phyloP scores from a whole-genome alignment of 2,888 invertebrate species.

The Temnothorax rugatulus region DNA sequence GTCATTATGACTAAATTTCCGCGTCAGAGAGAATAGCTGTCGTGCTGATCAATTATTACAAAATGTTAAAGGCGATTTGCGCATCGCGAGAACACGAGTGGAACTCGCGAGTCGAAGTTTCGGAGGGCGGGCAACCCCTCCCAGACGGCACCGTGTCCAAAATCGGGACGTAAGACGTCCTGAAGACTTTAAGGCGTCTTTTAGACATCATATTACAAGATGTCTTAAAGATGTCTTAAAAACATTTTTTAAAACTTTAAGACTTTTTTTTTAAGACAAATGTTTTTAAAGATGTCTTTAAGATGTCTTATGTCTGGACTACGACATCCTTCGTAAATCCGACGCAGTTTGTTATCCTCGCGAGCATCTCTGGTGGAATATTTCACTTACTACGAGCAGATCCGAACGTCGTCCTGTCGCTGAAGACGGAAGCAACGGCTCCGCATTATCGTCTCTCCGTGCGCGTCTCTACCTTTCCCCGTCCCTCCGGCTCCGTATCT shows the following conservation, averaged over 20 bases:
- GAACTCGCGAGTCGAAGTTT: neutral
- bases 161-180: too few relatives aligned
- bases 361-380: neutral
- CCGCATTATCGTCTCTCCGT: slow-evolving; percentile 75
- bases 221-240: too few relatives aligned
- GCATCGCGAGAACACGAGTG: neutral
- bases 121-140: neutral
- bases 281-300: too few relatives aligned
- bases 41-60: neutral
- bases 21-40: neutral
- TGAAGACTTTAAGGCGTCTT: too few relatives aligned
- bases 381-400: slow-evolving; percentile 77
- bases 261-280: too few relatives aligned
- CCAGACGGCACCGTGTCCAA: too few relatives aligned
- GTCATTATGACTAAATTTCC: neutral
- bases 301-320: too few relatives aligned
- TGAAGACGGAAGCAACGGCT: slow-evolving; percentile 72
- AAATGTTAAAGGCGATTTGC: neutral
- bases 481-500: slow-evolving; percentile 4
- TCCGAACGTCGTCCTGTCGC: slow-evolving; percentile 71
- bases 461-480: neutral
- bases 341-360: neutral
- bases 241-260: too few relatives aligned
- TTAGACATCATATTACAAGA: too few relatives aligned
- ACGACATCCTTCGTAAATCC: neutral